phyloP scores from a whole-genome alignment of 2,888 invertebrate genomes.

The Synergus itoensis region DNA sequence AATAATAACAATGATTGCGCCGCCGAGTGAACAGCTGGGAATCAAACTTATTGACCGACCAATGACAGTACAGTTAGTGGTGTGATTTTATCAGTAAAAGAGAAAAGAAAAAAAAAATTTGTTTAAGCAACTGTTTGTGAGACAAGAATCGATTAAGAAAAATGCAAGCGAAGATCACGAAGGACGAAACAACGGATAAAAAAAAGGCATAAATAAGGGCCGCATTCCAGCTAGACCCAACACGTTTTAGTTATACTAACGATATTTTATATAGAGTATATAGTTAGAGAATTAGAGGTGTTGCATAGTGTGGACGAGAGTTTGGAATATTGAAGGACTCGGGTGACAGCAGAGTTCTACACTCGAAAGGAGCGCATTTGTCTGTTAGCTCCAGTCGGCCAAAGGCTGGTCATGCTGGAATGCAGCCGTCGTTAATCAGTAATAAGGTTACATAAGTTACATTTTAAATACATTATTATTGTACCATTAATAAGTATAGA shows the following conservation, averaged over 20 bases:
- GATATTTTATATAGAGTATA: conserved; percentile 78
- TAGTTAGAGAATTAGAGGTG: conserved; percentile 76
- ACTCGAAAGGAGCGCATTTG: conserved; percentile 76
- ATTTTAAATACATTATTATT: conserved; percentile 77
- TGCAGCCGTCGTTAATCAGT: conserved; percentile 77
- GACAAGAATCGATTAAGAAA: conserved; percentile 47
- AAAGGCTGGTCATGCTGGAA: conserved; percentile 77
- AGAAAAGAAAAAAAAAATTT: conserved; percentile 48
- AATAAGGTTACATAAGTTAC: conserved; percentile 77
- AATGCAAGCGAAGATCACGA: conserved; percentile 47
- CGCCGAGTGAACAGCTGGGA: conserved; percentile 75
- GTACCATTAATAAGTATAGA: conserved; percentile 66
- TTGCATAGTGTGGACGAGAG: conserved; percentile 66
- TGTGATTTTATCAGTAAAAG: conserved; percentile 69
- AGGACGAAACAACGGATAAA: conserved; percentile 56
- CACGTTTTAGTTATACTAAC: conserved; percentile 78
- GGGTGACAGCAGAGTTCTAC: conserved; percentile 67
- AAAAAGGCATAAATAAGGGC: conserved; percentile 72
- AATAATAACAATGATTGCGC: conserved; percentile 74
- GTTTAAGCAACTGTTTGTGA: conserved; percentile 33
- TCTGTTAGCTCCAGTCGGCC: conserved; percentile 78
- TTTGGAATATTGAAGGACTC: conserved; percentile 51
- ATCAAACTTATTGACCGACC: conserved; percentile 77
- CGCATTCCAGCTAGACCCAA: conserved; percentile 77
- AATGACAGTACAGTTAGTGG: conserved; percentile 69